Conservation (phyloP, 2,888 invertebrate genomes). For the Stenodera caucasica region DNA sequence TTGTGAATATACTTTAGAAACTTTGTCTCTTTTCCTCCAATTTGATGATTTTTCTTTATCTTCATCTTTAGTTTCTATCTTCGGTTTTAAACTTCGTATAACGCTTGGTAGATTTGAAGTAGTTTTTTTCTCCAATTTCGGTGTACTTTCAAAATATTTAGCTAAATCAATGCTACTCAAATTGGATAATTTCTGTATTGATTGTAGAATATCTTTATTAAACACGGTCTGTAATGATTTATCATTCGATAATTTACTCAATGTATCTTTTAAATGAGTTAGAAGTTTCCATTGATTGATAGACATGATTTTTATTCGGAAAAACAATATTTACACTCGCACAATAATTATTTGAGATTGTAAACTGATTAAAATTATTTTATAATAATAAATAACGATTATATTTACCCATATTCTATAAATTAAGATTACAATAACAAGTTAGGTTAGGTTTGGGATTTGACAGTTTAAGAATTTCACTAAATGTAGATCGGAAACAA, state of each 20-base stretch:
- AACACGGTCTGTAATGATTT: conserved; percentile 52
- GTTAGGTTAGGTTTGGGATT: neutral
- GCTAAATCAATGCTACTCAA: conserved; percentile 24
- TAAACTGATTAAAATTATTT: no score
- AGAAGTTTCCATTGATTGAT: conserved; percentile 55
- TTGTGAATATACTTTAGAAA: conserved; percentile 41
- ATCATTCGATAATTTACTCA: conserved; percentile 53
- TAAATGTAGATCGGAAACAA: neutral
- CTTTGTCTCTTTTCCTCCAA: conserved; percentile 53
- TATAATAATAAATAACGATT: neutral
- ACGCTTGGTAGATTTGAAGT: conserved; percentile 47
- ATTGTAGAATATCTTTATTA: conserved; percentile 56
- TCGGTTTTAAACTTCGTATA: conserved; percentile 50
- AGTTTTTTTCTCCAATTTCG: conserved; percentile 3
- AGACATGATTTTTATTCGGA: conserved; percentile 31
- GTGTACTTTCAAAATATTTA: conserved; percentile 5
- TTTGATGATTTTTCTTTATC: conserved; percentile 47
- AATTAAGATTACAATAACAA: neutral
- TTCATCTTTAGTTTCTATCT: conserved; percentile 43
- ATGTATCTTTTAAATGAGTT: conserved; percentile 54
- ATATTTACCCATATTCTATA: neutral
- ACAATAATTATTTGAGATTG: neutral
- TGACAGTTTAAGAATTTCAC: neutral
- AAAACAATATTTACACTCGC: neutral
- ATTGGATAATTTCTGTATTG: conserved; percentile 54